Percentiles rank a stretch among this genome's conserved stretches.
phyloP scores from a whole-genome alignment of 1,140 invertebrate species.

The Planococcus citri region DNA sequence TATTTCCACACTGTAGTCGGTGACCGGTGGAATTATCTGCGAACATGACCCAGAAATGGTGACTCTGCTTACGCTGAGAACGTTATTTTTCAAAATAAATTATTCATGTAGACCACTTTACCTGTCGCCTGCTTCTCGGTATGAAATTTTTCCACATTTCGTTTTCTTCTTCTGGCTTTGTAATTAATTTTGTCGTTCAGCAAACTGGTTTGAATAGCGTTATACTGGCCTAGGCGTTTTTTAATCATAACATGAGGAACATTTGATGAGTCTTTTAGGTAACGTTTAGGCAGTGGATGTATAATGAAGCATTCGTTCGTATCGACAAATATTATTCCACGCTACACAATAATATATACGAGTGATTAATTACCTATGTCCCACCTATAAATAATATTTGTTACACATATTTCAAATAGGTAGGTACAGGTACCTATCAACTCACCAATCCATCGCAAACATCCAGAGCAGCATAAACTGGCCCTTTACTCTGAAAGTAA shows the following conservation, averaged over 20 bases:
- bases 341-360: neutral
- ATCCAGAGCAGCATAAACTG: constrained; percentile 27
- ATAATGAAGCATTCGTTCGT: neutral
- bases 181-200: constrained; percentile 12
- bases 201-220: neutral
- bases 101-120: neutral
- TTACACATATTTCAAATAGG: neutral
- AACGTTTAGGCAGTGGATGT: constrained; percentile 26
- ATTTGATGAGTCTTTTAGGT: constrained; percentile 29
- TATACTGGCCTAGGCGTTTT: constrained; percentile 19
- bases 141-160: neutral
- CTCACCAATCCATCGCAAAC: constrained; percentile 30
- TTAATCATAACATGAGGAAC: constrained; percentile 29
- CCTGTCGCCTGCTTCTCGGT: neutral
- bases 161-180: neutral
- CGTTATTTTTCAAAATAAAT: neutral
- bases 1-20: constrained; percentile 13
- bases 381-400: neutral
- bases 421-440: neutral
- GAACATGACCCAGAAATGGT: neutral
- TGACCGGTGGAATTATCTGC: constrained; percentile 10
- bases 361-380: too few relatives aligned
- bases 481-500: constrained; percentile 26
- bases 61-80: neutral
- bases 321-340: neutral